Base-by-base conservation (phyloP, 2,797 vertebrate genomes). In the Gallinago nigripennis region DNA sequence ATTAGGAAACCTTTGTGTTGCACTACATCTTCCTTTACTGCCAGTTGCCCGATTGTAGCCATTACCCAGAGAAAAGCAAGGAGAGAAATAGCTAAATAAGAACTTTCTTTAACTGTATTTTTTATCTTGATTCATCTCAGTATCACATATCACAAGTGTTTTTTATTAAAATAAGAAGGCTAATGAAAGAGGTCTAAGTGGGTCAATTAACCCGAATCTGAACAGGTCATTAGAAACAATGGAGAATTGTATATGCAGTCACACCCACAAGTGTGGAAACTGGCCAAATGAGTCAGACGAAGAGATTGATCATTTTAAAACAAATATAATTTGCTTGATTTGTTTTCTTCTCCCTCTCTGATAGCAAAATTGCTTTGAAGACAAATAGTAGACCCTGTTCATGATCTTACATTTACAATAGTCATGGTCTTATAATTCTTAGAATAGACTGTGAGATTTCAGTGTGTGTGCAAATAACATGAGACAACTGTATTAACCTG, bases 321-420 rank as follows among this genome's bases (percentile, higher is more conserved):
- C 95, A 96, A 97, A 97, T 92, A 95, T 95, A 84, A 91, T 96
- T 96, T 93, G n/a, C 80, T 85, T 96, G 92, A 95, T 93, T 96
- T 97, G 95, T 93, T 96, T 88, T 94, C 72, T 90, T 82, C 69
- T 88, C 46, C 23, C 61, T 46, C 79, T 90, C 43, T 94, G 90
- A 94, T 66, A 69, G 57, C 17, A 91, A 96, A 95, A 95, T 94
- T 90, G 25, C 93, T 95, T 71, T 96, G 86, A 92, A 95, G 93
- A 96, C 39, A 91, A 95, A 95, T 81, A 76, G 66, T 77, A 81
- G 76, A 68, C 57, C 41, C 63, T 88, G 91, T 81, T 89, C 72
- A 71, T 70, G 83, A 57, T 89, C 73, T 97, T 88, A 73, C 72
- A 93, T 95, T 93, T 94, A 82, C 90, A 95, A 86, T 6, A 94